Base-by-base conservation (phyloP, 2,888 invertebrate genomes). In the Thereva nobilitata region DNA sequence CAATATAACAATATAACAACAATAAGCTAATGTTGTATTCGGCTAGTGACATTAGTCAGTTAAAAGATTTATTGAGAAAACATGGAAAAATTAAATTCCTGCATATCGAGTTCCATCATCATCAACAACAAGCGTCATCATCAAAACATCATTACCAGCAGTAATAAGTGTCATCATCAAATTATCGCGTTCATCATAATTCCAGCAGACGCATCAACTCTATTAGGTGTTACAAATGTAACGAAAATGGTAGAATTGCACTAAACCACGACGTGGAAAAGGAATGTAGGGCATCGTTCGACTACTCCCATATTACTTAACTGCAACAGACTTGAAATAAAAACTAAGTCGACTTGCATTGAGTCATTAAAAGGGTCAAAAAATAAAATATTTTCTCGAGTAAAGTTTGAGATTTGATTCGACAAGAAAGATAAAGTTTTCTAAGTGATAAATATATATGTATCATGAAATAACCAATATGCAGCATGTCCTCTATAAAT, bases 211-310 rank as follows among this genome's bases (percentile, higher is more conserved):
- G 9, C n/a, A 40, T n/a, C 12, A 47, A 55, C 10, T 44, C 61
- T 5, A 3, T 34, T 1, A 9, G 64, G 12, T 70, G 65, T 42
- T 70, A 55, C 53, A 70, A 70, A 57, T 70, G 68, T 10, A 54
- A 66, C 7, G 34, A 49, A 35, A 40, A 8, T 42, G 10, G 34
- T 35, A n/a, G 12, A 3, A 7, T 52, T 50, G 41, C 12, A 42
- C 59, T 41, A 49, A 37, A 52, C 41, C 41, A 64, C 57, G 45
- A 59, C 64, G 54, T 49, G 54, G 23, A 61, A 54, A 5, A 41
- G 41, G 41, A n/a, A n/a, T n/a, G n/a, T n/a, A n/a, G n/a, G n/a
- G n/a, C n/a, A n/a, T n/a, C n/a, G n/a, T n/a, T n/a, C n/a, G n/a
- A n/a, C n/a, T n/a, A n/a, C n/a, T n/a, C n/a, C n/a, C n/a, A n/a